Evolutionary conservation across 2,888 invertebrate species (phyloP).

Genomic region (Heteropelma amictum): DNA sequence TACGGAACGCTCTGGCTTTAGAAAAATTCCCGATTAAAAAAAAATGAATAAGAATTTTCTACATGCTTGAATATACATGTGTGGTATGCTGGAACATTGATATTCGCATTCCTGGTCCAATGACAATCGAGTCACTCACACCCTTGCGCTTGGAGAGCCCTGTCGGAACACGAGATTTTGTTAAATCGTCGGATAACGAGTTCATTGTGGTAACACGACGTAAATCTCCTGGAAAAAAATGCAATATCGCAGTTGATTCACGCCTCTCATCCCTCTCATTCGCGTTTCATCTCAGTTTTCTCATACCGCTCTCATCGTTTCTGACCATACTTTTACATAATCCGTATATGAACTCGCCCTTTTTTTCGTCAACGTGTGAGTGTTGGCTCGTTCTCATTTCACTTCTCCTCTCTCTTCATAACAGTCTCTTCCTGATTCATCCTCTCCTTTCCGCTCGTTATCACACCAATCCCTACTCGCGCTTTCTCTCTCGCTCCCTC

Average conservation of each 20-base stretch:
- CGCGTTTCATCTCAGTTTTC: conserved; percentile 21
- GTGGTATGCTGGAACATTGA: neutral
- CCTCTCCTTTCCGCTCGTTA: conserved; percentile 7
- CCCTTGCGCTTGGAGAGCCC: neutral
- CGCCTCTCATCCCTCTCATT: conserved; percentile 24
- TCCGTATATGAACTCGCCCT: neutral
- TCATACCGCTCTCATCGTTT: neutral
- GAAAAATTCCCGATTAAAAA: too few species aligned
- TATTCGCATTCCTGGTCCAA: conserved; percentile 20
- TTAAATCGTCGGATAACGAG: conserved; percentile 64
- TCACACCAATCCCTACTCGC: neutral
- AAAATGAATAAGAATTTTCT: neutral
- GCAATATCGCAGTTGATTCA: conserved; percentile 57
- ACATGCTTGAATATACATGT: conserved; percentile 13
- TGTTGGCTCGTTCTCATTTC: conserved; percentile 18
- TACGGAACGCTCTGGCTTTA: too few species aligned
- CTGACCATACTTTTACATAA: neutral
- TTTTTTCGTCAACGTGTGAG: neutral
- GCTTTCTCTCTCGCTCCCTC: neutral
- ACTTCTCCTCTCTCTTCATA: neutral
- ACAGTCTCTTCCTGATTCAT: conserved; percentile 13
- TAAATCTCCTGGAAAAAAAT: conserved; percentile 66
- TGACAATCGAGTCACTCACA: conserved; percentile 34
- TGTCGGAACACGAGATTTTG: conserved; percentile 40
- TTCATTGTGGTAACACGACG: conserved; percentile 64